phyloP scores from a whole-genome alignment of 1,140 invertebrate species.

The Brachionus sp. region DNA sequence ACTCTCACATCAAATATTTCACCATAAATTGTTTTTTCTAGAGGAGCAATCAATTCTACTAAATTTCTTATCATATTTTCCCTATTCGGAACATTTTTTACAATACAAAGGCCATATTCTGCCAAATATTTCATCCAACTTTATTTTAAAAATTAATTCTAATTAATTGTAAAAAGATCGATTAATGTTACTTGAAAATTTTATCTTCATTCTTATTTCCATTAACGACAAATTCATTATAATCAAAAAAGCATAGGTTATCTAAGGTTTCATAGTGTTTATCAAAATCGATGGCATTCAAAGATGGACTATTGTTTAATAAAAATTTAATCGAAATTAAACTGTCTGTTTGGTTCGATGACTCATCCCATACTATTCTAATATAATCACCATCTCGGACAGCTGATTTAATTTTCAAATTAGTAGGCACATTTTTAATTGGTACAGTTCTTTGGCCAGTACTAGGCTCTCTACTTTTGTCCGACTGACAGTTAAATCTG shows the following conservation, averaged over 20 bases:
- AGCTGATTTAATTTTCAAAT: conserved; percentile 28
- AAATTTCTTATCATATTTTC: conserved; percentile 30
- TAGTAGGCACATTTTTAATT: neutral
- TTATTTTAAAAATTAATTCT: neutral
- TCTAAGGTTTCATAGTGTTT: neutral
- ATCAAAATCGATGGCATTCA: neutral
- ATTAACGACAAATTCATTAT: neutral
- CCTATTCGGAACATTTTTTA: neutral
- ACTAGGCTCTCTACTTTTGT: conserved; percentile 4
- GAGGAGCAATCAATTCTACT: neutral
- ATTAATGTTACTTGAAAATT: neutral
- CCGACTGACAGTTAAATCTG: conserved; percentile 38
- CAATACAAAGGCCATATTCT: conserved; percentile 7
- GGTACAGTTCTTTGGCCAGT: conserved; percentile 41
- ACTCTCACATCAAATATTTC: conserved; percentile 50
- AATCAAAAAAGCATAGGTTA: conserved; percentile 4
- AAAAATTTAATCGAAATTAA: neutral
- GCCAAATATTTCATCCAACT: conserved; percentile 42
- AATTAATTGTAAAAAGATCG: neutral
- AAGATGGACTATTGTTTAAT: neutral
- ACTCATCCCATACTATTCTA: conserved; percentile 18
- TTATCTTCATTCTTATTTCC: conserved; percentile 14
- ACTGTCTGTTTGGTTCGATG: neutral
- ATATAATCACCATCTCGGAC: neutral
- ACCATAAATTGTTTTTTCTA: conserved; percentile 29